Percentiles rank a stretch among this genome's conserved stretches.
phyloP scores from a whole-genome alignment of 2,888 invertebrate species.

The Spisula subtruncata region DNA sequence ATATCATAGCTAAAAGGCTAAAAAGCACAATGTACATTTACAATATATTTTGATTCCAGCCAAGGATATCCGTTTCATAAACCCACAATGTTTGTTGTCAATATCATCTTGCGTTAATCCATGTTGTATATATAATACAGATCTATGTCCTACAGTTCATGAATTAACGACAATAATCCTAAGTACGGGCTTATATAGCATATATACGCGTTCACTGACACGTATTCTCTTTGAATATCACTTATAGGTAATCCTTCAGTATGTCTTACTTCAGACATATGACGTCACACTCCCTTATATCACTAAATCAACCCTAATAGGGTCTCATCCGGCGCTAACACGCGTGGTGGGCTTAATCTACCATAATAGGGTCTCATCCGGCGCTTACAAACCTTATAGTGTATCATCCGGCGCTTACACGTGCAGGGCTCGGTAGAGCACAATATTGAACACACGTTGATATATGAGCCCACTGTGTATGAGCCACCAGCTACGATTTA shows the following conservation, averaged over 20 bases:
- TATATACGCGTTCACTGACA: background rate
- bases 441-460: constrained; percentile 13
- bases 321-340: background rate
- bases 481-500: too few species aligned
- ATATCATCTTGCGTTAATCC: background rate
- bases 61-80: background rate
- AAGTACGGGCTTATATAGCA: background rate
- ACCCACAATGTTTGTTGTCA: background rate
- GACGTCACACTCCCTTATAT: background rate
- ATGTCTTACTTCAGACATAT: background rate
- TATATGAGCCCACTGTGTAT: too few species aligned
- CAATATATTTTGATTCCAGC: background rate
- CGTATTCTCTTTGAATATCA: constrained; percentile 4
- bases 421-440: background rate
- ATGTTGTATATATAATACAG: too few species aligned
- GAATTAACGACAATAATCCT: background rate
- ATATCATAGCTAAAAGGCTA: background rate
- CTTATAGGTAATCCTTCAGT: background rate
- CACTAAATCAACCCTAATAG: background rate
- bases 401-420: background rate
- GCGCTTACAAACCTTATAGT: background rate
- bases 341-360: background rate
- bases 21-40: background rate
- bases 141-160: background rate
- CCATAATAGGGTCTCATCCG: background rate